These are phyloP conservation scores for Cladorhizidae sp. DNA, from an alignment of 37 sponge, comb jelly and placozoan species.

Conservation along the genomic window DNA sequence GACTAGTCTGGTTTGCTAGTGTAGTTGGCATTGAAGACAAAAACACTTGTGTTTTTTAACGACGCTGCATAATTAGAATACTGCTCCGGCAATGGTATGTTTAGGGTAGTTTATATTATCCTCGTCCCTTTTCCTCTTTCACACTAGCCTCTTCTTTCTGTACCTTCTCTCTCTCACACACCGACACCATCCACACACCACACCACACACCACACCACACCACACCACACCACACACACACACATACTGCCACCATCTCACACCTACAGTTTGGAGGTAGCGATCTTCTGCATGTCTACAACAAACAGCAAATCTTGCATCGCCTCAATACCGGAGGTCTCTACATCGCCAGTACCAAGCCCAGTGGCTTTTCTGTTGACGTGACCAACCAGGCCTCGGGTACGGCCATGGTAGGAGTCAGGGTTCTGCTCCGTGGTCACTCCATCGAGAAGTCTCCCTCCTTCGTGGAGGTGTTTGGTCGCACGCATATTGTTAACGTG, in stretches of 20 bases:
- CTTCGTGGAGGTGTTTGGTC: conserved; percentile 78
- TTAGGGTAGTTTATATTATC: no score
- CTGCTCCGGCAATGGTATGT: no score
- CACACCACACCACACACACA: no score
- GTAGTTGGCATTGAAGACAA: no score
- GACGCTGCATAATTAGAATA: no score
- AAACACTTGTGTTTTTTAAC: no score
- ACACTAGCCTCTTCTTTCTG: no score
- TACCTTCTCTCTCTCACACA: neutral
- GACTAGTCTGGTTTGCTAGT: no score
- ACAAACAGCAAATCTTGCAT: conserved; percentile 71
- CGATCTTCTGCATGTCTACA: conserved; percentile 90
- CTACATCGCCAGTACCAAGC: conserved; percentile 80
- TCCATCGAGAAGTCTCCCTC: conserved; percentile 76
- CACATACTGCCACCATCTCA: no score
- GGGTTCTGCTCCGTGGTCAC: conserved; percentile 67
- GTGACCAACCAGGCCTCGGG: conserved; percentile 55
- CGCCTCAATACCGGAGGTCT: conserved; percentile 63
- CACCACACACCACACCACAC: no score
- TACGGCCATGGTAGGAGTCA: conserved; percentile 73
- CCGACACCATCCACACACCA: neutral
- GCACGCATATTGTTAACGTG: conserved; percentile 18
- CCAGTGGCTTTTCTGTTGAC: conserved; percentile 79
- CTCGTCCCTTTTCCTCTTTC: no score
- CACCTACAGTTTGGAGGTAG: conserved; percentile 71